Evolutionary conservation across 2,888 invertebrate species (phyloP).

Genomic region (Ptychoptera contaminata): DNA sequence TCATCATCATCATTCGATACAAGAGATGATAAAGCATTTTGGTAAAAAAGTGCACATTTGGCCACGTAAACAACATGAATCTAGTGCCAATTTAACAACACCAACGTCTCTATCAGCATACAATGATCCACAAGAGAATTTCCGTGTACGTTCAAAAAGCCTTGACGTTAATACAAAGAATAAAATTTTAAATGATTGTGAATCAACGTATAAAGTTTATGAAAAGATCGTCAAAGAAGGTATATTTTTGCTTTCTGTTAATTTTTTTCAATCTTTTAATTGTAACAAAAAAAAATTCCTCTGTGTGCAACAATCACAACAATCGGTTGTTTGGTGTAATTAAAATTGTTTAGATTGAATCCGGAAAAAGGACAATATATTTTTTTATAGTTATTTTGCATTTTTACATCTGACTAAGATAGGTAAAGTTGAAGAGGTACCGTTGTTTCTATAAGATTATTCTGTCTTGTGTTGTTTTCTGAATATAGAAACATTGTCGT

Average conservation of each 20-base stretch:
- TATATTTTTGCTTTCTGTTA: conserved; percentile 22
- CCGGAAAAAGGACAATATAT: no score
- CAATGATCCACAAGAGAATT: conserved; percentile 41
- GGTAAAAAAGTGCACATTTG: conserved; percentile 60
- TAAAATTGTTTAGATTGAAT: no score
- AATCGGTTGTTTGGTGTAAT: no score
- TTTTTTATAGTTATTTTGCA: no score
- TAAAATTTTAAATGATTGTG: conserved; percentile 53
- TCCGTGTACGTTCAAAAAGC: conserved; percentile 63
- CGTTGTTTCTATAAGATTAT: no score
- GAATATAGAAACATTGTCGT: no score
- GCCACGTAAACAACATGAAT: conserved; percentile 40
- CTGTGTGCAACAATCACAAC: neutral
- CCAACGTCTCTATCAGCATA: conserved; percentile 23
- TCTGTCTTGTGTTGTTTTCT: no score
- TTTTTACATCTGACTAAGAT: no score
- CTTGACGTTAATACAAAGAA: conserved; percentile 42
- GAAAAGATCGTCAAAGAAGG: conserved; percentile 64
- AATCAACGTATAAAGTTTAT: conserved; percentile 65
- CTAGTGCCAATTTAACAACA: conserved; percentile 31
- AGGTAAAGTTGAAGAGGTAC: no score
- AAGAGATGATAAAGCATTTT: conserved; percentile 59
- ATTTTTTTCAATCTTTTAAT: no score
- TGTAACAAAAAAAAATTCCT: neutral
- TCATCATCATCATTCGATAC: conserved; percentile 51